Conservation (phyloP, 1,140 invertebrate genomes). For the Cryptotermes secundus region DNA sequence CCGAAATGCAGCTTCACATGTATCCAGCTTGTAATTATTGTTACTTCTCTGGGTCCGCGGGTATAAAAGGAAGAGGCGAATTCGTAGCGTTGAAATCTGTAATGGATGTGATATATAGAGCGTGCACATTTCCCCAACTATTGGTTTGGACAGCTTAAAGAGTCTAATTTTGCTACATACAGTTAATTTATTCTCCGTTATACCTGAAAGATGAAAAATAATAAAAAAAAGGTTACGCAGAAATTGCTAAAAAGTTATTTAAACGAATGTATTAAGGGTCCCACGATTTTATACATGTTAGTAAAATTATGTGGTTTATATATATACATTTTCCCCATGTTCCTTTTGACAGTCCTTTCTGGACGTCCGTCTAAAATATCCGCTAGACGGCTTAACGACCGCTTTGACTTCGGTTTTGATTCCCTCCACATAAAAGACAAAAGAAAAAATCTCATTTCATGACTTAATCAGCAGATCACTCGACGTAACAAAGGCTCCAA, state of each 20-base stretch:
- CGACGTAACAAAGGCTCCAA: conserved; percentile 5
- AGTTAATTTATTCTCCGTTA: conserved; percentile 16
- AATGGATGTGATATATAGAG: conserved; percentile 14
- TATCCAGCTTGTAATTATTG: conserved; percentile 8
- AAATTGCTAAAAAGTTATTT: conserved; percentile 9
- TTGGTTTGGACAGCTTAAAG: conserved; percentile 18
- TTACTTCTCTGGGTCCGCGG: not conserved
- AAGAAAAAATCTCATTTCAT: conserved; percentile 20
- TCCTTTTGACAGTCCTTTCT: conserved; percentile 15
- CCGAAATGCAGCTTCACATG: not conserved
- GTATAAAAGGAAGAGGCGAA: conserved; percentile 17
- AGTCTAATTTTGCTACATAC: conserved; percentile 3
- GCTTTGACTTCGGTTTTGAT: conserved; percentile 8
- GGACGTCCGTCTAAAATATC: conserved; percentile 1
- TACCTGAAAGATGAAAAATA: conserved; percentile 11
- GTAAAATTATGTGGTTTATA: conserved; percentile 1
- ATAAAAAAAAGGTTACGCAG: not conserved
- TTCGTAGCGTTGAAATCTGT: not conserved
- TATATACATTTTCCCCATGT: not conserved
- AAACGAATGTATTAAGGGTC: conserved; percentile 9
- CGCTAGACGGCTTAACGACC: not conserved
- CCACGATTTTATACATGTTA: not conserved
- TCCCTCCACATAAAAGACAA: not conserved
- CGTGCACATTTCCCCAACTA: conserved; percentile 6
- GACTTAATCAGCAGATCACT: conserved; percentile 14